Evolutionary conservation across 2,797 vertebrate species (phyloP), one percentile per base, ranked within the genome.

Genomic region (Coregonus suidteri): DNA sequence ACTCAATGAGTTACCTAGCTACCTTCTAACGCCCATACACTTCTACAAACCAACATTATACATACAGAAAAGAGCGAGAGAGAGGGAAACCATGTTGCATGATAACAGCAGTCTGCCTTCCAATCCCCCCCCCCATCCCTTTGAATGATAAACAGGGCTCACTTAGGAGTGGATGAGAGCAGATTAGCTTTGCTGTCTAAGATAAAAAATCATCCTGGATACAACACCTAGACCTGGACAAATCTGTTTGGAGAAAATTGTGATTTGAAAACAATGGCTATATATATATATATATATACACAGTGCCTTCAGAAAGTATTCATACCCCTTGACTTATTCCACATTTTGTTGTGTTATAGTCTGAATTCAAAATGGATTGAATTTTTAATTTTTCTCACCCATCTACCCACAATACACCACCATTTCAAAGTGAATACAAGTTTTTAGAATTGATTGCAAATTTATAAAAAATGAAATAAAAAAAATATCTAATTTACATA

Each of bases 61-160:
- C 74, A 82, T 83, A 89, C 82, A 66, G 54, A 59, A 59, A 59
- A n/a, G 16, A 25, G 25, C 25, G 25, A n/a, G 4, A 62, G 78
- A 77, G 81, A 90, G 85, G 84, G 81, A 90, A 83, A 78, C 79
- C 25, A 65, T 34, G 74, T 74, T 75, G 85, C 83, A 79, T 82
- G 66, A 85, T 86, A 87, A 86, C 80, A 82, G 88, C 85, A 83
- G 87, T 85, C 87, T 91, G 90, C 88, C 89, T 91, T 90, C 85
- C 82, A 80, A 20, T 25, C 20, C 7, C 2, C 56, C 18, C n/a
- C 6, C 37, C 41, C 41, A 11, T 87, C 85, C 83, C 87, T 91
- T 84, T 88, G 90, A 93, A 89, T 91, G 91, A 93, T 91, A 93
- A 93, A 93, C 91, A 91, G 87, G 85, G 86, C 88, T 88, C 91